Evolutionary conservation across 2,797 vertebrate species (phyloP).

Genomic region (Anguilla anguilla): DNA sequence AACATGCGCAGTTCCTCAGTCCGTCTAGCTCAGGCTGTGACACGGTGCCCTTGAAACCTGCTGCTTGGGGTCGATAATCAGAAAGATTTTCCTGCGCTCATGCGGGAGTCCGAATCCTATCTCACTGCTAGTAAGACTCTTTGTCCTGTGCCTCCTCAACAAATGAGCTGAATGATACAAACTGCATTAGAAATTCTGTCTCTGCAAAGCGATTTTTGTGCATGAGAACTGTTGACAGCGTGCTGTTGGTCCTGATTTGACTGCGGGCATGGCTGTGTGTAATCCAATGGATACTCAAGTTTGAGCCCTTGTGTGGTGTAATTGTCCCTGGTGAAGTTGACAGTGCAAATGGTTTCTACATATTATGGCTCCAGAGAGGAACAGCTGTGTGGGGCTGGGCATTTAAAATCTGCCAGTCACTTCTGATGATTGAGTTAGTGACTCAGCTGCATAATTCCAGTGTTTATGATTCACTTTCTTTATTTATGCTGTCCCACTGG

Average conservation of each 20-base stretch:
- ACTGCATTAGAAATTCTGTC: neutral
- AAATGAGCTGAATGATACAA: neutral
- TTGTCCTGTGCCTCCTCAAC: neutral
- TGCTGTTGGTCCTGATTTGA: neutral
- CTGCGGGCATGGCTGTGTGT: neutral
- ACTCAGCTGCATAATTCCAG: neutral
- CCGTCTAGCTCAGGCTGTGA: neutral
- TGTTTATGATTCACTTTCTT: conserved; percentile 2
- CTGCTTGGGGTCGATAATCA: neutral
- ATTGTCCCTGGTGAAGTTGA: conserved; percentile 8
- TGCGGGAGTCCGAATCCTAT: neutral
- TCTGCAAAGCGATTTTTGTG: neutral
- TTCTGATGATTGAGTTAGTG: neutral
- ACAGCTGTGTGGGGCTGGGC: neutral
- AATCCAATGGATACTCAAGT: neutral
- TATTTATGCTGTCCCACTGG: neutral
- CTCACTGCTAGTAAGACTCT: neutral
- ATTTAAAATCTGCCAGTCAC: neutral
- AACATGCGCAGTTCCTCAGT: neutral
- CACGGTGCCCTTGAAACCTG: conserved; percentile 14
- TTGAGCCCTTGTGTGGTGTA: neutral
- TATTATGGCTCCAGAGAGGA: neutral
- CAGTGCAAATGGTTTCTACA: neutral
- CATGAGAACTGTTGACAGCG: neutral
- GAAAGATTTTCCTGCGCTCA: neutral